These are phyloP conservation scores for Equus przewalskii DNA, from an alignment of 2,113 vertebrate genomes.

Conservation along the genomic window DNA sequence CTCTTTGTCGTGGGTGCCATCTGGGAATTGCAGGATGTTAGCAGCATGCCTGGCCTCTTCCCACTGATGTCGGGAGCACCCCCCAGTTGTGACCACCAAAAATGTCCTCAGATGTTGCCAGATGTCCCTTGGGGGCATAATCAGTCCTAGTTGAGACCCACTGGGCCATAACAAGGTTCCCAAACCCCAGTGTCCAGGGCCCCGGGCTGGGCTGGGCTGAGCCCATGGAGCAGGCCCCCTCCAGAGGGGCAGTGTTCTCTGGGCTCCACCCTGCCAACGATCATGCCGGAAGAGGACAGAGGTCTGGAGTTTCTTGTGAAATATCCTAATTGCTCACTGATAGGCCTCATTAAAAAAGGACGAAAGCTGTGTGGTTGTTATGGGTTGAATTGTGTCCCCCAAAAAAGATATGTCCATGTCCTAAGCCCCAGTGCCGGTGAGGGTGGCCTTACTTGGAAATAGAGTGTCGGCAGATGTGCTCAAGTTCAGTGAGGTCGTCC, in stretches of 20 bases:
- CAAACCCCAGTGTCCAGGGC: rapidly evolving
- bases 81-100: background rate
- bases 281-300: background rate
- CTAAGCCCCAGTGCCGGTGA: rapidly evolving
- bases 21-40: background rate
- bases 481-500: rapidly evolving
- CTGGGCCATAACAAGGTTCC: background rate
- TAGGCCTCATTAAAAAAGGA: rapidly evolving
- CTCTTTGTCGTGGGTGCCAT: background rate
- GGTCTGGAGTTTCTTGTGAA: background rate
- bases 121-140: background rate
- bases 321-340: background rate
- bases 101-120: background rate
- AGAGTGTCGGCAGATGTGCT: background rate
- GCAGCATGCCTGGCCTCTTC: background rate
- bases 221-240: rapidly evolving
- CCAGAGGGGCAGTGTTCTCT: too few species aligned
- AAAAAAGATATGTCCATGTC: rapidly evolving
- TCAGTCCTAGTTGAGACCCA: background rate
- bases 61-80: background rate
- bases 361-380: too few species aligned
- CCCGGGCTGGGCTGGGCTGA: background rate
- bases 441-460: background rate
- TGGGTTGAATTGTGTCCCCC: too few species aligned
- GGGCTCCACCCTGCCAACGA: background rate